Percentiles rank a stretch among this genome's conserved stretches.
phyloP scores from a whole-genome alignment of 1,140 invertebrate species.

The Nasonia vitripennis region DNA sequence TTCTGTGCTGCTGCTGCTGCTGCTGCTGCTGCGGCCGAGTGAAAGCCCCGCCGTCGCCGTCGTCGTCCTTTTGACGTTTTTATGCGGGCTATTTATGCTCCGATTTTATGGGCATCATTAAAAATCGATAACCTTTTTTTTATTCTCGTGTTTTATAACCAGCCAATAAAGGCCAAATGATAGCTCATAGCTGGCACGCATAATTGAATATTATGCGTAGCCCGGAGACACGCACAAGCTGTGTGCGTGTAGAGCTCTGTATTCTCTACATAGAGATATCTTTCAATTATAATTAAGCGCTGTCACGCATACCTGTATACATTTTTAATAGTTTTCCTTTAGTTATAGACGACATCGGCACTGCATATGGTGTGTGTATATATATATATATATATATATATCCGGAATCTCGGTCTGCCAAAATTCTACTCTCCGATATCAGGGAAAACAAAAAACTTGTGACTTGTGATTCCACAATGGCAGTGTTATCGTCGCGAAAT shows the following conservation, averaged over 20 bases:
- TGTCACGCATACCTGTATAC: not conserved
- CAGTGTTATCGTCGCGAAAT: too few species aligned
- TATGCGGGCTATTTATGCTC: not conserved
- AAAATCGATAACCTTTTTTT: slow-evolving; percentile 23
- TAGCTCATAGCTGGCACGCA: not conserved
- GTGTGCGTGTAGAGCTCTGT: not conserved
- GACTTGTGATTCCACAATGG: too few species aligned
- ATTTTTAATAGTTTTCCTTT: not conserved
- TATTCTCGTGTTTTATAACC: slow-evolving; percentile 5
- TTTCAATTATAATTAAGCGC: slow-evolving; percentile 1
- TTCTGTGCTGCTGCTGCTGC: not conserved
- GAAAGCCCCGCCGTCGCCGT: not conserved
- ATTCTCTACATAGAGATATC: not conserved
- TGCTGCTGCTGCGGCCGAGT: slow-evolving; percentile 1
- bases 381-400: not conserved
- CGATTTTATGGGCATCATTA: slow-evolving; percentile 14
- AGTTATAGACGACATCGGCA: not conserved
- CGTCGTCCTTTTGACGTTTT: slow-evolving; percentile 9
- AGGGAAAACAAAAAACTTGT: too few species aligned
- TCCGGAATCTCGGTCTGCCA: too few species aligned
- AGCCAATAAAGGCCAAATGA: not conserved
- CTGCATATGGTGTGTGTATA: not conserved
- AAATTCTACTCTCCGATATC: too few species aligned
- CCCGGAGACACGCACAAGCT: not conserved
- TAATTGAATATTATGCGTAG: slow-evolving; percentile 4